phyloP scores from a whole-genome alignment of 1,140 invertebrate genomes.

The Aphelenchoides fujianensis region DNA sequence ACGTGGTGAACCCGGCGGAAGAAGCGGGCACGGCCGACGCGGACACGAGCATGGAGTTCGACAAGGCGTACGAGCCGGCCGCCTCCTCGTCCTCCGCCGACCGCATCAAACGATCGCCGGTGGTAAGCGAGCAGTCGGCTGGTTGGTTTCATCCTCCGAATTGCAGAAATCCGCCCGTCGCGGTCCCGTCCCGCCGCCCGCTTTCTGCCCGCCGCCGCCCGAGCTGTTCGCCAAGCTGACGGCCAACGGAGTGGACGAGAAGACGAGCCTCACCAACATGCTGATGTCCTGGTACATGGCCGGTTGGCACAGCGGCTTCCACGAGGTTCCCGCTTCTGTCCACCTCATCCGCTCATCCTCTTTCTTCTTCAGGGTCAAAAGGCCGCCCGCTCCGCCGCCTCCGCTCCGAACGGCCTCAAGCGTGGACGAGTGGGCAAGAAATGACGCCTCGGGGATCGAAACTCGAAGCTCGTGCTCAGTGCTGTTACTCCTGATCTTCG shows the following conservation, averaged over 20 bases:
- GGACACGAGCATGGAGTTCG: background rate
- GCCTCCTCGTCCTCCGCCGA: background rate
- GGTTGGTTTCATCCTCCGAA: too few relatives aligned
- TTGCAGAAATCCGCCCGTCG: too few relatives aligned
- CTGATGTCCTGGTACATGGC: conserved; percentile 52
- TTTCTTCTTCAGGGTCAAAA: background rate
- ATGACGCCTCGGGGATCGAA: background rate
- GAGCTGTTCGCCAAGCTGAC: conserved; percentile 38
- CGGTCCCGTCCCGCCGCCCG: conserved; percentile 36
- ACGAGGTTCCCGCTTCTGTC: background rate
- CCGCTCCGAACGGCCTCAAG: background rate
- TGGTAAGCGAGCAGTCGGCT: too few relatives aligned
- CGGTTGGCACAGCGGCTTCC: conserved; percentile 41
- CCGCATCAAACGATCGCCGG: too few relatives aligned
- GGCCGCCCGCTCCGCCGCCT: background rate
- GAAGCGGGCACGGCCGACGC: background rate
- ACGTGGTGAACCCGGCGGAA: conserved; percentile 12
- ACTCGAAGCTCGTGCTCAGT: background rate
- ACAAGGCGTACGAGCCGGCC: too few relatives aligned
- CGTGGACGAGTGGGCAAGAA: background rate
- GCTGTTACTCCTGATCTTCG: background rate
- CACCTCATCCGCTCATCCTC: background rate
- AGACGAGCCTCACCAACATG: conserved; percentile 49
- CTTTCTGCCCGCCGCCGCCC: conserved; percentile 44
- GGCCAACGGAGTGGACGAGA: conserved; percentile 26